Percentiles rank a stretch among this genome's conserved stretches.
Evolutionary conservation across 2,797 vertebrate genomes (phyloP).

Genomic region (Acanthornis magna): DNA sequence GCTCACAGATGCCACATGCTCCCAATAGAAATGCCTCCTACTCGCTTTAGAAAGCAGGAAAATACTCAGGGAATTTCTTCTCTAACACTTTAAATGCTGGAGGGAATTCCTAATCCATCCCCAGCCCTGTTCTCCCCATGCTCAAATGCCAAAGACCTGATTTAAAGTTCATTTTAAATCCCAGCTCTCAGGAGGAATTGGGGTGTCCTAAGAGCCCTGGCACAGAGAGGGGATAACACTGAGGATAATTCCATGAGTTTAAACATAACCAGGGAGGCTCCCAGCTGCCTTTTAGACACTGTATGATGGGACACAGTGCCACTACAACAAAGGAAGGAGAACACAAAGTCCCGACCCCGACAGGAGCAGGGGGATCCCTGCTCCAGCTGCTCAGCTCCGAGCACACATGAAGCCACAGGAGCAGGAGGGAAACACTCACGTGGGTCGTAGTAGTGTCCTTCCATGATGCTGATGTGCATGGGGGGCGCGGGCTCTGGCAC

Average conservation of each 20-base stretch:
- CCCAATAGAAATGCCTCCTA: background rate
- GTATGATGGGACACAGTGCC: fast-evolving
- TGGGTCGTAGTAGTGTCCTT: slow-evolving; percentile 95
- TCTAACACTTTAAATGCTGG: background rate
- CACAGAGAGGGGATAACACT: background rate
- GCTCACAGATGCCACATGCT: background rate
- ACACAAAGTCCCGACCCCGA: fast-evolving
- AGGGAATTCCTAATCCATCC: background rate
- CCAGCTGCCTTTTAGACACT: background rate
- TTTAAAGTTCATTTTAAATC: background rate
- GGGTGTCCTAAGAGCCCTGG: background rate
- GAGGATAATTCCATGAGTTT: background rate
- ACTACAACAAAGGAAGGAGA: background rate
- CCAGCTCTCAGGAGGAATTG: fast-evolving
- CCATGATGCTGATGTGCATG: slow-evolving; percentile 94
- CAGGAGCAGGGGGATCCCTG: background rate
- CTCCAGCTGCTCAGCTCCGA: background rate
- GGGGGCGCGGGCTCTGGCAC: slow-evolving; percentile 89
- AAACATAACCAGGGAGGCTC: background rate
- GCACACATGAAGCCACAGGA: fast-evolving
- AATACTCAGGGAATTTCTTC: background rate
- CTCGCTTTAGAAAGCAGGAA: background rate
- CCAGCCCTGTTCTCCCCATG: background rate
- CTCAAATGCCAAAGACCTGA: background rate
- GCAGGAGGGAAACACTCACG: slow-evolving; percentile 77